phyloP scores from a whole-genome alignment of 2,888 invertebrate genomes.

The Drosophila mimica region DNA sequence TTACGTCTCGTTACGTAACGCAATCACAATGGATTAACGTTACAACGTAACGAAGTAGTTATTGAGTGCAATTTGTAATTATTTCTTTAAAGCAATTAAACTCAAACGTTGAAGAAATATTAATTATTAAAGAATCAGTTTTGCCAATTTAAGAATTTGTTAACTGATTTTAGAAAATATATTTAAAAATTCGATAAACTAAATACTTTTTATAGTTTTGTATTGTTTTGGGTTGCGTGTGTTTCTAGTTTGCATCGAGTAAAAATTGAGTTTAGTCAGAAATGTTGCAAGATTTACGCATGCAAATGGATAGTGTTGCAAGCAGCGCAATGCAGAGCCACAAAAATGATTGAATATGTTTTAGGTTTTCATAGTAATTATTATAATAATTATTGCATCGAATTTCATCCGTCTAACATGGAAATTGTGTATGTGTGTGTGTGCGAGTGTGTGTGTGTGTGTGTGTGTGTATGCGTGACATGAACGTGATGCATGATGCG shows the following conservation, averaged over 20 bases:
- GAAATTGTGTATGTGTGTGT: slow-evolving; percentile 1
- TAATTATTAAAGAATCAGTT: too few relatives aligned
- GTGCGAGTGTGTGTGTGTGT: slow-evolving; percentile 8
- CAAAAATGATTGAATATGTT: neutral
- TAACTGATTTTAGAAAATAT: too few relatives aligned
- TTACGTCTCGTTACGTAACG: neutral
- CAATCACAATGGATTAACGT: neutral
- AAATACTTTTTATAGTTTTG: too few relatives aligned
- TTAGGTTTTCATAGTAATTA: neutral
- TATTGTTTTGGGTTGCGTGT: too few relatives aligned
- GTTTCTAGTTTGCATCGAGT: neutral
- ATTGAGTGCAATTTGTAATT: neutral
- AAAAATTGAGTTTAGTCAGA: neutral
- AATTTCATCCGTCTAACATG: neutral
- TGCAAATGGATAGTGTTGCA: neutral
- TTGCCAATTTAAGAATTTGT: too few relatives aligned
- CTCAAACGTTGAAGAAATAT: too few relatives aligned
- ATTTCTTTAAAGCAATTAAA: too few relatives aligned
- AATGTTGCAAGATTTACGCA: neutral
- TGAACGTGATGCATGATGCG: slow-evolving; percentile 60
- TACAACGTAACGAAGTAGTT: neutral
- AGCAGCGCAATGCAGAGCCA: neutral
- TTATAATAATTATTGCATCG: neutral
- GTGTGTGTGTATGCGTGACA: slow-evolving; percentile 18
- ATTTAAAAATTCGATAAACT: neutral